Base-by-base conservation (phyloP, 2,113 vertebrate genomes). In the Beaufortia kweichowensis region DNA sequence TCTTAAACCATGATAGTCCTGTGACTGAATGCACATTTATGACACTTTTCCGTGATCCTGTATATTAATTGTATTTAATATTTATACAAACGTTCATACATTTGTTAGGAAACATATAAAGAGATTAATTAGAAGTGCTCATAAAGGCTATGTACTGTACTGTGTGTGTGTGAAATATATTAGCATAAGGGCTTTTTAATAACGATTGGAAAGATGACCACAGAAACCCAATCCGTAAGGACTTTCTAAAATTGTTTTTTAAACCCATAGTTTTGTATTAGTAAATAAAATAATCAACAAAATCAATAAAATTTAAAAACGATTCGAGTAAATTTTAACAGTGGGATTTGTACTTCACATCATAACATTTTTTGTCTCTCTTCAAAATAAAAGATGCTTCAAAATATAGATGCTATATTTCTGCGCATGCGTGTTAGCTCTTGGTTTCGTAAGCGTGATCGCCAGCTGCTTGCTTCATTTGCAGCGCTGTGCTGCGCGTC, bases 181-280 rank as follows among this genome's bases (percentile, higher is more conserved):
- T 12, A 65, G 43, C 2, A 69, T 59, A 80, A 83, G 78, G 81
- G 78, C 78, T n/a, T 83, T 78, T 75, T 65, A 26, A 43, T 33
- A 62, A 53, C 26, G 66, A 46, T 46, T 53, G 33, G 43, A 10
- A 56, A 63, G 15, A 11, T 46, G 8, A 12, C 21, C 2, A 29
- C 24, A 50, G 5, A 39, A 74, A 23, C 35, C 6, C 29, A 26
- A 29, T 50, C 17, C 19, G n/a, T 28, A 57, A 28, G 21, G 3
- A 57, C 19, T 3, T 19, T 50, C 6, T 19, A 39, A 39, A 5
- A 39, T 59, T 66, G 19, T 21, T n/a, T n/a, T n/a, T n/a, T n/a
- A n/a, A n/a, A n/a, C n/a, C n/a, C n/a, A n/a, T n/a, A n/a, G n/a
- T n/a, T n/a, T n/a, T n/a, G n/a, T n/a, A n/a, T n/a, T n/a, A n/a